Conservation (phyloP, 2,113 vertebrate genomes). For the Bolborhynchus lineola region DNA sequence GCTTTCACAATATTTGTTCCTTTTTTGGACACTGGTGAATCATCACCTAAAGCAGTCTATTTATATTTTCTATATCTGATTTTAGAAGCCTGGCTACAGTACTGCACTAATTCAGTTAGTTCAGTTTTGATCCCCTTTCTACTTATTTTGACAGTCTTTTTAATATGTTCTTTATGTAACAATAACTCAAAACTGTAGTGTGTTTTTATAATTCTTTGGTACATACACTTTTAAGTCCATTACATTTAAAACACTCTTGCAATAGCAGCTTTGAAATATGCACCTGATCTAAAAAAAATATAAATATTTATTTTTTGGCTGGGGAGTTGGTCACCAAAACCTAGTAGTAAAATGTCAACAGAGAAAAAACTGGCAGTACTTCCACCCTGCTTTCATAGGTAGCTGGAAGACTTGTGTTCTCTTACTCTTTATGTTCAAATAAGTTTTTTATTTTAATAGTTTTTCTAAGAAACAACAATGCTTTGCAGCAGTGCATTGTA, state of each 20-base stretch:
- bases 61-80: slow-evolving; percentile 90
- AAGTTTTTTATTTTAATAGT: slow-evolving; percentile 72
- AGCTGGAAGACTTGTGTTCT: slow-evolving; percentile 68
- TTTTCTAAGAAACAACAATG: slow-evolving; percentile 72
- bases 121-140: slow-evolving; percentile 76
- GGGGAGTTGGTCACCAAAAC: slow-evolving; percentile 74
- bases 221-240: slow-evolving; percentile 70
- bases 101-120: slow-evolving; percentile 81
- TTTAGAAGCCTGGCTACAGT: slow-evolving; percentile 87
- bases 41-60: slow-evolving; percentile 85
- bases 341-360: slow-evolving; percentile 70
- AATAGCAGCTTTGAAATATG: slow-evolving; percentile 76
- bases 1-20: slow-evolving; percentile 77
- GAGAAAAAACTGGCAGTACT: slow-evolving; percentile 70
- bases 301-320: slow-evolving; percentile 76
- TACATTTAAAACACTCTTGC: slow-evolving; percentile 72
- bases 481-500: slow-evolving; percentile 83
- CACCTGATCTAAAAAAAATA: slow-evolving; percentile 67
- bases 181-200: slow-evolving; percentile 59
- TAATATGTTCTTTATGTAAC: slow-evolving; percentile 69
- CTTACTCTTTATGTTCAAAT: slow-evolving; percentile 62
- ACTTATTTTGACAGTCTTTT: slow-evolving; percentile 75
- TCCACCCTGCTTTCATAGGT: slow-evolving; percentile 67
- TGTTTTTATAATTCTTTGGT: slow-evolving; percentile 74
- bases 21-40: slow-evolving; percentile 88